Percentiles rank a stretch among this genome's conserved stretches.
Evolutionary conservation across 2,888 invertebrate species (phyloP).

Genomic region (Nemoura dubitans): DNA sequence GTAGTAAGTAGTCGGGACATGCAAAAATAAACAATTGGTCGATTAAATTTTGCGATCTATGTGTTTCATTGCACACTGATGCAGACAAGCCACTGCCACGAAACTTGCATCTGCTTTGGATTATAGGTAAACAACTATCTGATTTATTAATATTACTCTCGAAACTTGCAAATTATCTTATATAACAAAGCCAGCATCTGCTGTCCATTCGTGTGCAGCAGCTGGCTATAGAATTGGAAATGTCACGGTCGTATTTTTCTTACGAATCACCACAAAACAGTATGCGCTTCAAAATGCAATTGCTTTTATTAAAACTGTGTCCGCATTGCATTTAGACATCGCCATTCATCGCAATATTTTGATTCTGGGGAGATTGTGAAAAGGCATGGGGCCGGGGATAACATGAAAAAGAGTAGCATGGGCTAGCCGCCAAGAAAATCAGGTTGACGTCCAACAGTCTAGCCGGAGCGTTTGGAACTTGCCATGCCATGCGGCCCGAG

Average conservation of each 20-base stretch:
- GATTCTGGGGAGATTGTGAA: too few relatives aligned
- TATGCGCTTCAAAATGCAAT: not conserved
- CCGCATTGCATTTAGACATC: not conserved
- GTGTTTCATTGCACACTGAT: not conserved
- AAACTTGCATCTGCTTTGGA: not conserved
- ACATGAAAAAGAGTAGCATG: not conserved
- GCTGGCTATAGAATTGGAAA: not conserved
- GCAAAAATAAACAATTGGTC: too few relatives aligned
- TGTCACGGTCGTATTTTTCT: not conserved
- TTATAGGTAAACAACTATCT: not conserved
- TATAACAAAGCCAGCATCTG: slow-evolving; percentile 12
- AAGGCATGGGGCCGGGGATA: not conserved
- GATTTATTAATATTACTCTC: not conserved
- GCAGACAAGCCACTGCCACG: not conserved
- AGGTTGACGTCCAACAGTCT: not conserved
- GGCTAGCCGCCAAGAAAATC: not conserved
- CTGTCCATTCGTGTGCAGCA: not conserved
- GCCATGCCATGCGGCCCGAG: not conserved
- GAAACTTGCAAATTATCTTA: not conserved
- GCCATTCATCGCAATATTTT: too few relatives aligned
- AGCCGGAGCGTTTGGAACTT: not conserved
- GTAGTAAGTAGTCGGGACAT: too few relatives aligned
- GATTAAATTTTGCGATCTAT: not conserved
- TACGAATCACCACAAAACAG: not conserved
- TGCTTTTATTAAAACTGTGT: not conserved